Conservation (phyloP, 1,140 invertebrate genomes). For the Achatina immaculata region DNA sequence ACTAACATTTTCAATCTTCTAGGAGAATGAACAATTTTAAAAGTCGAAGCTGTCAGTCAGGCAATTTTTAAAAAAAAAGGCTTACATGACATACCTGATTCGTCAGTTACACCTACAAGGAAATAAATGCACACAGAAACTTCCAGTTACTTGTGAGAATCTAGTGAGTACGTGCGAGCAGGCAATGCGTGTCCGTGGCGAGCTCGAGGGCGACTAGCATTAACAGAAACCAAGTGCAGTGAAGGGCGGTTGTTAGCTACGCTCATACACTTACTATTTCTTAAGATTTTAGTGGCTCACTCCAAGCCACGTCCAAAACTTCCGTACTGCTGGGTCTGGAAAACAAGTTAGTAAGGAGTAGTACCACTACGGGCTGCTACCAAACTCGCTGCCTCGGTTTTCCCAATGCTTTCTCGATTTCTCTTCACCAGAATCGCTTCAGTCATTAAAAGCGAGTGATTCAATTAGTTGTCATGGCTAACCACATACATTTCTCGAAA, state of each 20-base stretch:
- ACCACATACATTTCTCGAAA: too few species aligned
- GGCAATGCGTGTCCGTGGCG: not conserved
- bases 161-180: not conserved
- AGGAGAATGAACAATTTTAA: too few species aligned
- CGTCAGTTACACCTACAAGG: not conserved
- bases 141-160: not conserved
- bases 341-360: not conserved
- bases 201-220: not conserved
- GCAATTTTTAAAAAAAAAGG: too few species aligned
- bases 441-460: too few species aligned
- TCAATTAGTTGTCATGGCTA: too few species aligned
- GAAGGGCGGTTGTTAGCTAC: not conserved
- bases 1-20: too few species aligned
- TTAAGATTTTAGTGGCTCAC: not conserved
- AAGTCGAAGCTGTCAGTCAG: too few species aligned
- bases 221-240: not conserved
- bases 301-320: not conserved
- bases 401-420: too few species aligned
- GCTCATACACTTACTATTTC: not conserved
- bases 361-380: too few species aligned
- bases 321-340: not conserved
- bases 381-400: too few species aligned
- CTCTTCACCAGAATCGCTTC: too few species aligned
- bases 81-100: too few species aligned
- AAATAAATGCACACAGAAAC: not conserved